Percentiles rank a stretch among this genome's conserved stretches.
These are phyloP conservation scores for Drosophila insularis DNA, from an alignment of 1,140 invertebrate genomes.

Conservation along the genomic window DNA sequence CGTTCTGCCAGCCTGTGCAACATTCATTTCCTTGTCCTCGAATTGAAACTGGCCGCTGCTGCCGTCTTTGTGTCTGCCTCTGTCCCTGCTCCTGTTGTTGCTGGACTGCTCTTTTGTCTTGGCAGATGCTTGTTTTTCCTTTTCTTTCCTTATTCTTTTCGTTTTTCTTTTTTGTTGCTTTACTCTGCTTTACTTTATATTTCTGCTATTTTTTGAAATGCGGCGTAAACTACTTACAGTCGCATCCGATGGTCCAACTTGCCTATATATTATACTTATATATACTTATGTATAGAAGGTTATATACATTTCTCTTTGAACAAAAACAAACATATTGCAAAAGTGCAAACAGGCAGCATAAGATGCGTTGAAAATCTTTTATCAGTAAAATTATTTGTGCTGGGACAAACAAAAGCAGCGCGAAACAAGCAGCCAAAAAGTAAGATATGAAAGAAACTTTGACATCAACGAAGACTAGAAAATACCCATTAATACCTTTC, in stretches of 20 bases:
- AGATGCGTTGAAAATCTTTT: slow-evolving; percentile 80
- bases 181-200: slow-evolving; percentile 13
- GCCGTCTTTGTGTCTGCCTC: not conserved
- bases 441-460: slow-evolving; percentile 13
- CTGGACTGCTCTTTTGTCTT: slow-evolving; percentile 38
- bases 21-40: slow-evolving; percentile 71
- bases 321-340: slow-evolving; percentile 69
- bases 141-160: not conserved
- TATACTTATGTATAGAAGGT: slow-evolving; percentile 3
- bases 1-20: slow-evolving; percentile 63
- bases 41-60: slow-evolving; percentile 13
- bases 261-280: slow-evolving; percentile 26
- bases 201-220: slow-evolving; percentile 59
- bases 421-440: slow-evolving; percentile 27
- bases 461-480: not conserved
- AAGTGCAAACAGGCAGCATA: slow-evolving; percentile 73
- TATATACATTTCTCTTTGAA: slow-evolving; percentile 44
- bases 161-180: too few species aligned
- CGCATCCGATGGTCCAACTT: slow-evolving; percentile 39
- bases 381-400: slow-evolving; percentile 78
- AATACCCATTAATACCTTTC: not conserved
- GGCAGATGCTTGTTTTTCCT: slow-evolving; percentile 25
- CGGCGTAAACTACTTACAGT: slow-evolving; percentile 73
- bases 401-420: slow-evolving; percentile 59
- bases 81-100: not conserved